Conservation (phyloP, 2,113 vertebrate species). For the Chauna torquata region DNA sequence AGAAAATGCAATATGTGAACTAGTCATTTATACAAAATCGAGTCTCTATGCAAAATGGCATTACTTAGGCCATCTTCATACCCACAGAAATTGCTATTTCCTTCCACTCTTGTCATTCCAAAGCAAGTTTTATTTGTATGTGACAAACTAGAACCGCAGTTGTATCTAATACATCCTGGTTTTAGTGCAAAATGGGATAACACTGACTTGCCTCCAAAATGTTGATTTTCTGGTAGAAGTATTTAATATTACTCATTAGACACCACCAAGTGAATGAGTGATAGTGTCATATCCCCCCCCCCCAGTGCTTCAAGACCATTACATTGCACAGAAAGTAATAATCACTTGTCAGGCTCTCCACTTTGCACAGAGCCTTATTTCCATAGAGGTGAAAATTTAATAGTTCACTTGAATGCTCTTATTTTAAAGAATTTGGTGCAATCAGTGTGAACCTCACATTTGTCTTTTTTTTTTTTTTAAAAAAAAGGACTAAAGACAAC, state of each 20-base stretch:
- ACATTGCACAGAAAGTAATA: conserved; percentile 32
- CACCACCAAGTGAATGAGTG: background rate
- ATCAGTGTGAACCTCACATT: conserved; percentile 38
- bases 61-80: background rate
- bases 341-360: conserved; percentile 61
- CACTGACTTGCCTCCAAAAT: background rate
- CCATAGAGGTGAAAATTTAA: conserved; percentile 58
- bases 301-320: conserved; percentile 51
- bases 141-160: background rate
- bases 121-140: background rate
- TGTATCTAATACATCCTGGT: background rate
- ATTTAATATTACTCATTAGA: conserved; percentile 32
- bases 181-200: background rate
- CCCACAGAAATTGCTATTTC: background rate
- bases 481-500: background rate
- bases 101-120: background rate
- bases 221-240: background rate
- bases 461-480: background rate
- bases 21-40: background rate
- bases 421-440: conserved; percentile 54
- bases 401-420: conserved; percentile 47
- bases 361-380: conserved; percentile 59
- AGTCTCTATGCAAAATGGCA: background rate
- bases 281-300: too few relatives aligned
- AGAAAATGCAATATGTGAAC: background rate